phyloP scores from a whole-genome alignment of 2,888 invertebrate genomes.

The Ephialtes manifestator region DNA sequence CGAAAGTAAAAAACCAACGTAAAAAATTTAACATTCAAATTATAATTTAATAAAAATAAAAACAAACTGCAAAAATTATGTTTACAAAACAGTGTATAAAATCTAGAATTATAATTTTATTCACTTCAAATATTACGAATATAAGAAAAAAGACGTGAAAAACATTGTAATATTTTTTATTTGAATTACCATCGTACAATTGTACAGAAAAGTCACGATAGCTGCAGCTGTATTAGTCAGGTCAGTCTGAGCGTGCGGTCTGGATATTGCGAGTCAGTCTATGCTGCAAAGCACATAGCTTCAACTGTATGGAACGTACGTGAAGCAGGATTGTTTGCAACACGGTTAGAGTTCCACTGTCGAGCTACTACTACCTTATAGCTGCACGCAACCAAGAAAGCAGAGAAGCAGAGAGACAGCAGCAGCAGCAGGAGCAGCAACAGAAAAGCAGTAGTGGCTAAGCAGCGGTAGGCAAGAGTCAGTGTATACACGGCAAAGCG shows the following conservation, averaged over 20 bases:
- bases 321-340: background rate
- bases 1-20: too few relatives aligned
- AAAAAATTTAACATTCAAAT: too few relatives aligned
- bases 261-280: background rate
- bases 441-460: constrained; percentile 2
- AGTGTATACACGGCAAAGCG: constrained; percentile 17
- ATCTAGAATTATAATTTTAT: too few relatives aligned
- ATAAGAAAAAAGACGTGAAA: background rate
- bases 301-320: background rate
- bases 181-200: background rate
- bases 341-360: constrained; percentile 12
- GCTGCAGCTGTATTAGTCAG: background rate
- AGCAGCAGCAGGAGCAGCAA: background rate
- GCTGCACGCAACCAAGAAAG: constrained; percentile 24
- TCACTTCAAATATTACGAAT: too few relatives aligned
- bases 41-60: too few relatives aligned
- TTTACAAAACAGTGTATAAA: too few relatives aligned
- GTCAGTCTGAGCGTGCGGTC: constrained; percentile 10
- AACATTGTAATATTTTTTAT: background rate
- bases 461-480: constrained; percentile 41
- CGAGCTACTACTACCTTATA: background rate
- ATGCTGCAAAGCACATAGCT: background rate
- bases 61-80: too few relatives aligned
- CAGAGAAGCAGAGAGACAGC: constrained; percentile 3
- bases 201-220: background rate